Base-by-base conservation (phyloP, 2,113 vertebrate species). In the Aegypius monachus region DNA sequence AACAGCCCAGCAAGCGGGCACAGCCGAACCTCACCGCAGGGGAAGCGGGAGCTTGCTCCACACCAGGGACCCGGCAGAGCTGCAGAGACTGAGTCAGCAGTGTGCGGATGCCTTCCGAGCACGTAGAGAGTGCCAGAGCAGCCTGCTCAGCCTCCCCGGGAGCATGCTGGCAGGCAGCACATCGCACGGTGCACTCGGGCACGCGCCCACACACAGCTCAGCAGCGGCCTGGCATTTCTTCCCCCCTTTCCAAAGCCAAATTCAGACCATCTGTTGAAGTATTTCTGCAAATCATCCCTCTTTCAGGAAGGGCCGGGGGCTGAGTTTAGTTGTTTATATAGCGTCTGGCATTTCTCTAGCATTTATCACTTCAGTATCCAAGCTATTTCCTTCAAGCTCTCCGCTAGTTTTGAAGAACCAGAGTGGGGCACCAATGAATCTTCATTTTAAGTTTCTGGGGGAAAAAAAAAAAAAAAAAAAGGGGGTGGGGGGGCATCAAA, bases 211-310 rank as follows among this genome's bases (percentile, higher is more conserved):
- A 70, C 84, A 36, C 74, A 2, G 77, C 70, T 74, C 86, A 14
- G 72, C 92, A 70, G 56, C 9, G 0, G 52, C 89, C 67, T 72
- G 73, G 65, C 67, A 68, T 78, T 65, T 92, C 84, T 77, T 65
- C 38, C 43, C 50, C 34, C n/a, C 65, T 63, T 56, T n/a, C 40
- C 66, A 86, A 56, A 94, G 77, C 83, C 87, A 94, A 88, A 96
- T 56, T 68, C 94, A 95, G 81, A 85, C 91, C 95, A 97, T 97
- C 93, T 96, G 96, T 52, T 90, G 75, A 88, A 75, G 58, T 66
- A 93, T 95, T 95, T 95, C 91, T 96, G 78, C 91, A 96, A 93
- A 90, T 91, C 90, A 71, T 79, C n/a, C 47, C 58, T 94, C 79
- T 38, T 34, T 65, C 20, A 27, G 88, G 70, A 89, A 88, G 61